Evolutionary conservation across 64 coral and sea anemone species (phyloP), one percentile per base, ranked within the genome.

Genomic region (Cladopsammia gracilis): DNA sequence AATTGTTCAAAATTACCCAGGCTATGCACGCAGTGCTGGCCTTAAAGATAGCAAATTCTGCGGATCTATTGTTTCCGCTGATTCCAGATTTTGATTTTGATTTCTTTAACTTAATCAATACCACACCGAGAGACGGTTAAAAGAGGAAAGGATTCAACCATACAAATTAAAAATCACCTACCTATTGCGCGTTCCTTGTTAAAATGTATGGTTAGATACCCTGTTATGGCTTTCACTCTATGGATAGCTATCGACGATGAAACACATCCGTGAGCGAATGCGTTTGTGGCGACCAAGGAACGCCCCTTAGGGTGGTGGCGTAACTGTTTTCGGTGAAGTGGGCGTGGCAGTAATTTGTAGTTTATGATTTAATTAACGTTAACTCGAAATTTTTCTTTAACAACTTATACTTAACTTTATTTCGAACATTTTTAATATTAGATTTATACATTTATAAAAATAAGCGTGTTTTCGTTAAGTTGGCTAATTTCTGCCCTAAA

Each of bases 281-380:
- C 18, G 34, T 14, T 75, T 48, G 46, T 50, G 62, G 62, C 62
- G 12, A 5, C 5, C 64, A 7, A 43, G 46, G 60, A 66, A 48
- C 60, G 80, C 60, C 80, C 46, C 7, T 47, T 46, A 4, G 46
- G 19, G 46, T 66, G 80, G 80, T 84, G 80, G 42, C 80, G 10
- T 51, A 6, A 24, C 3, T 84, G 62, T 67, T 23, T n/a, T 11
- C 3, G 23, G 20, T 11, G 6, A 24, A 49, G 20, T 5, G 20
- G 80, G 80, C 80, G 80, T 84, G 80, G 43, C 62, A 18, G 18
- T 75, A 8, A 75, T 75, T 75, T n/a, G 72, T 18, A 19, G 15
- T 20, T 75, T 7, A 75, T 49, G 44, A 49, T 46, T 49, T 75
- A 45, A 75, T 49, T 75, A 48, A 20, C 44, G 18, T 7, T n/a